A percentile compares a stretch with the other conserved stretches of the same genome.
phyloP scores from a whole-genome alignment of 2,113 vertebrate genomes.

The Odontesthes bonariensis region DNA sequence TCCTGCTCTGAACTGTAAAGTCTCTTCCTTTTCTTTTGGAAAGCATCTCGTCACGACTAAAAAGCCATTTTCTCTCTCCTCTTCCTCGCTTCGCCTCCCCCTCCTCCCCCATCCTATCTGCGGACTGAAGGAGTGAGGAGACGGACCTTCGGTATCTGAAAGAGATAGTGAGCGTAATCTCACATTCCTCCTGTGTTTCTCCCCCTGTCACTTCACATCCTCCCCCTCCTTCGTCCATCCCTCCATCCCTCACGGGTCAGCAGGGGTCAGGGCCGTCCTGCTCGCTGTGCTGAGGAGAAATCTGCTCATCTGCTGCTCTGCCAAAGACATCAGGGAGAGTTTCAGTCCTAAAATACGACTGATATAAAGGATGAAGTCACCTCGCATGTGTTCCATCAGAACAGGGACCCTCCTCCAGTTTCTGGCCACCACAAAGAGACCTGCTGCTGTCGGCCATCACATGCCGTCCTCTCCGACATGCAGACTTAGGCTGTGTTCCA shows the following conservation, averaged over 20 bases:
- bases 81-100: conserved; percentile 31
- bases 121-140: conserved; percentile 71
- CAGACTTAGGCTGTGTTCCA: too few relatives aligned
- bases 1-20: conserved; percentile 39
- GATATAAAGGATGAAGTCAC: neutral
- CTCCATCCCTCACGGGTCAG: conserved; percentile 53
- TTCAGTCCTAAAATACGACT: neutral
- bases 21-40: conserved; percentile 69
- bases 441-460: too few relatives aligned
- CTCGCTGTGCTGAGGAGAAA: conserved; percentile 26
- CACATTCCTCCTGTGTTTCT: conserved; percentile 78
- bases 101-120: conserved; percentile 41
- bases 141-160: conserved; percentile 70
- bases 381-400: too few relatives aligned
- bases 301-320: conserved; percentile 48
- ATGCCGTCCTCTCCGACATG: too few relatives aligned
- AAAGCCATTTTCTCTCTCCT: conserved; percentile 42
- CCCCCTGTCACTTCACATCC: conserved; percentile 72
- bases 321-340: neutral
- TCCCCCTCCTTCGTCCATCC: neutral
- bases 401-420: too few relatives aligned
- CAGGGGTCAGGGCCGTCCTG: conserved; percentile 63
- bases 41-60: conserved; percentile 52
- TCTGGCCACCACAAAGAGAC: too few relatives aligned
- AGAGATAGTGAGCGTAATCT: conserved; percentile 78